Evolutionary conservation across 2,113 vertebrate genomes (phyloP).

Genomic region (Rhinopomastus cyanomelas): DNA sequence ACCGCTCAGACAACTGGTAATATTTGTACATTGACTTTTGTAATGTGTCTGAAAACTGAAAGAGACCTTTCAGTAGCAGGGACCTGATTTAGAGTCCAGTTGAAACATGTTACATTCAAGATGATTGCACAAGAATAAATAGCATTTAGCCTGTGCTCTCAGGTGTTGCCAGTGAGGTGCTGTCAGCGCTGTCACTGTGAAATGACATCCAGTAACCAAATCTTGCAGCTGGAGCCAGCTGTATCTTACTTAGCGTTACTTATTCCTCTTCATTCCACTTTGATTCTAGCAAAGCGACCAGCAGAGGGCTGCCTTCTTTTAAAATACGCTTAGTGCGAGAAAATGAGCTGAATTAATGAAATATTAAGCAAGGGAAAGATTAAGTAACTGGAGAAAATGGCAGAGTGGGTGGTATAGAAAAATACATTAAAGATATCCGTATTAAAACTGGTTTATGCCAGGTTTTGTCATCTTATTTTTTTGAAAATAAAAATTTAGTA

Average conservation of each 20-base stretch:
- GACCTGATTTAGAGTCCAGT: background rate
- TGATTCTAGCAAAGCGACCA: background rate
- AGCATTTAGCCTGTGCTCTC: background rate
- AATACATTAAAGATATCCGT: background rate
- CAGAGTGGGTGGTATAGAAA: background rate
- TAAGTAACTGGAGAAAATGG: background rate
- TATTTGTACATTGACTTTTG: background rate
- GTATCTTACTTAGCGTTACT: rapidly evolving
- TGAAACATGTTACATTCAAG: background rate
- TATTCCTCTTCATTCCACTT: background rate
- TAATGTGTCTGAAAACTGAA: background rate
- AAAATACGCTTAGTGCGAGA: background rate
- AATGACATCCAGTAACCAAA: background rate
- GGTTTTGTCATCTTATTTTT: background rate
- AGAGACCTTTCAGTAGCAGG: background rate
- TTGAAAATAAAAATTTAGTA: background rate
- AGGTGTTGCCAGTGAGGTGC: background rate
- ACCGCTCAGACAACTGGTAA: background rate
- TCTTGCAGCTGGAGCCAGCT: background rate
- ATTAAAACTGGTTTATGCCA: background rate
- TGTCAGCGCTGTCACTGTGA: background rate
- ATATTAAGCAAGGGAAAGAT: background rate
- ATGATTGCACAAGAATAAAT: background rate
- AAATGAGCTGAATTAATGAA: background rate
- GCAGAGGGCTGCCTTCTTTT: conserved; percentile 45